These are phyloP conservation scores for Tribolium madens DNA, from an alignment of 1,140 invertebrate species.

Conservation along the genomic window DNA sequence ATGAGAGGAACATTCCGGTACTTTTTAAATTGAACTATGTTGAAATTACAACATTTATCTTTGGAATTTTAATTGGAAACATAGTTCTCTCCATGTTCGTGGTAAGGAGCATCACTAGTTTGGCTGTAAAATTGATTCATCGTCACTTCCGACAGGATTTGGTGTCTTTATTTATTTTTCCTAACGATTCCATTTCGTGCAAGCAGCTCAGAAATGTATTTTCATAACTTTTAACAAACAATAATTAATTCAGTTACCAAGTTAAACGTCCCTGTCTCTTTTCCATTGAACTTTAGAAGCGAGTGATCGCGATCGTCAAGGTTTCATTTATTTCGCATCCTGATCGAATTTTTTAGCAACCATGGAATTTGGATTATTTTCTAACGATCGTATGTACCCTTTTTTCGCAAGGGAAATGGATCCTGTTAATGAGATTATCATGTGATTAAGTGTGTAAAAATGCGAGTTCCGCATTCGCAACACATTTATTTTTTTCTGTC, in stretches of 20 bases:
- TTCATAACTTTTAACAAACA: no score
- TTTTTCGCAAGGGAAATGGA: not conserved
- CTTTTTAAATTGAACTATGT: not conserved
- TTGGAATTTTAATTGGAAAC: not conserved
- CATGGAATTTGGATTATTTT: not conserved
- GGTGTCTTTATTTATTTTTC: not conserved
- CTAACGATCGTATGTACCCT: not conserved
- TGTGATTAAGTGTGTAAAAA: conserved; percentile 6
- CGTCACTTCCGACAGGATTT: not conserved
- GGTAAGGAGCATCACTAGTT: not conserved
- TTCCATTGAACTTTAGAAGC: not conserved
- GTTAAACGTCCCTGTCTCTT: not conserved
- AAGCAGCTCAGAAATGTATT: no score
- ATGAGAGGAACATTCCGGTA: not conserved
- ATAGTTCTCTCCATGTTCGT: not conserved
- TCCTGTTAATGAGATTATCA: not conserved
- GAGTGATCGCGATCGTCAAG: not conserved
- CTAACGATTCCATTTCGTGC: no score
- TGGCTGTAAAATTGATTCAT: not conserved
- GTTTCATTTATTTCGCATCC: not conserved
- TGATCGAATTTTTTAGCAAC: not conserved
- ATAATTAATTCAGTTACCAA: not conserved
- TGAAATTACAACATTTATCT: not conserved
- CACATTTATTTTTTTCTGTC: not conserved
- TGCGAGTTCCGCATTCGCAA: conserved; percentile 17